Evolutionary conservation across 2,797 vertebrate species (phyloP).

Genomic region (Oophaga sylvatica): DNA sequence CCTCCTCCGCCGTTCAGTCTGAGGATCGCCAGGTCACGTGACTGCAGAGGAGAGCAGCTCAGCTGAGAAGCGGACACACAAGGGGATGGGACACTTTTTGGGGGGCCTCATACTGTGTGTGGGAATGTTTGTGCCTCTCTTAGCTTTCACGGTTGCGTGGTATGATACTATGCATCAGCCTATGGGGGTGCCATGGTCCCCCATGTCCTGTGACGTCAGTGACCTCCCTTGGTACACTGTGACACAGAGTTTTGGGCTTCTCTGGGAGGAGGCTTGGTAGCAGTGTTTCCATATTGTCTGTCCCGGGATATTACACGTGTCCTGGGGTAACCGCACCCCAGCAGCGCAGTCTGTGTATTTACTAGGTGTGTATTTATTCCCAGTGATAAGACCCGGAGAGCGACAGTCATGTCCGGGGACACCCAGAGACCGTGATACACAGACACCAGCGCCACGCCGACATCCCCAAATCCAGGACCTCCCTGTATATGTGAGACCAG

Average conservation of each 20-base stretch:
- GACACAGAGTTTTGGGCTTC: not conserved
- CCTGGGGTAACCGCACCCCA: conserved; percentile 31
- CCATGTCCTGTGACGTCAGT: not conserved
- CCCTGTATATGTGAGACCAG: too few species aligned
- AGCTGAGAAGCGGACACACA: too few species aligned
- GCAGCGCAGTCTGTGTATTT: conserved; percentile 43
- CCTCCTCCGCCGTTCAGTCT: too few species aligned
- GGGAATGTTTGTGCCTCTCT: too few species aligned
- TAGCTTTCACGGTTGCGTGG: too few species aligned
- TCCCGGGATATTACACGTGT: conserved; percentile 7
- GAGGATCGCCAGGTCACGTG: too few species aligned
- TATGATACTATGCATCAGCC: not conserved
- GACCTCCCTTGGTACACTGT: not conserved
- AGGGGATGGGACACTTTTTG: too few species aligned
- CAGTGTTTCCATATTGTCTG: not conserved
- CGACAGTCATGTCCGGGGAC: conserved; percentile 4
- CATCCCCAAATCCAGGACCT: not conserved
- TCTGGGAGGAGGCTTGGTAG: not conserved
- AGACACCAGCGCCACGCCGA: too few species aligned
- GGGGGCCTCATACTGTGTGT: too few species aligned
- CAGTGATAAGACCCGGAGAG: conserved; percentile 47
- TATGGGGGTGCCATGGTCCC: not conserved
- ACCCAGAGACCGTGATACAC: not conserved
- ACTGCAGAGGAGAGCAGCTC: too few species aligned
- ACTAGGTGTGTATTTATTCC: conserved; percentile 46